Evolutionary conservation across 2,888 invertebrate genomes (phyloP).

Genomic region (Pyrrhosoma nymphula): DNA sequence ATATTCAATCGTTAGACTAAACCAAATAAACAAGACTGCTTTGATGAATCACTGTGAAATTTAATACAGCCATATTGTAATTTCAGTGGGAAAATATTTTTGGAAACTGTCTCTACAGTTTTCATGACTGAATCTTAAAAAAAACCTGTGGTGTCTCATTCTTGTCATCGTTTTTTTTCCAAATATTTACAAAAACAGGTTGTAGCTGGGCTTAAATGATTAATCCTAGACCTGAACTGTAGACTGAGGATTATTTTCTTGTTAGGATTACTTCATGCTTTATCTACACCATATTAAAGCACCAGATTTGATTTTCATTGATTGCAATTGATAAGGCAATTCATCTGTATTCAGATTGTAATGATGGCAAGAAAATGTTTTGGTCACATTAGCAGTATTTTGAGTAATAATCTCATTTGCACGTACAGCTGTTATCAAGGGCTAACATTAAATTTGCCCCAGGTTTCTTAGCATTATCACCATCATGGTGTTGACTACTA

Average conservation of each 20-base stretch:
- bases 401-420: constrained; percentile 66
- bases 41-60: constrained; percentile 67
- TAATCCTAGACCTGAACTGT: constrained; percentile 58
- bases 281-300: constrained; percentile 56
- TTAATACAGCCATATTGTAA: constrained; percentile 67
- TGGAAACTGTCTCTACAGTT: constrained; percentile 66
- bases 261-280: constrained; percentile 57
- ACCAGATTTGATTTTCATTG: constrained; percentile 52
- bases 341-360: constrained; percentile 43
- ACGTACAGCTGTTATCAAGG: constrained; percentile 64
- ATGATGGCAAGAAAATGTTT: constrained; percentile 62
- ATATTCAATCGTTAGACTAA: constrained; percentile 67
- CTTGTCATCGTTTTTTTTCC: constrained; percentile 65
- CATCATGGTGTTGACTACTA: constrained; percentile 66
- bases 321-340: constrained; percentile 42
- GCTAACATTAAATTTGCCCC: constrained; percentile 66
- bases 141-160: constrained; percentile 67
- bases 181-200: constrained; percentile 55
- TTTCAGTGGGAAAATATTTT: constrained; percentile 67
- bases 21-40: constrained; percentile 67
- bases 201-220: constrained; percentile 56
- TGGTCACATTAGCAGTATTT: constrained; percentile 65
- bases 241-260: constrained; percentile 58
- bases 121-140: constrained; percentile 65
- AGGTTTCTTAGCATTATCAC: constrained; percentile 63